These are phyloP conservation scores for Peucedramus taeniatus DNA, from an alignment of 2,113 vertebrate species.

Conservation along the genomic window DNA sequence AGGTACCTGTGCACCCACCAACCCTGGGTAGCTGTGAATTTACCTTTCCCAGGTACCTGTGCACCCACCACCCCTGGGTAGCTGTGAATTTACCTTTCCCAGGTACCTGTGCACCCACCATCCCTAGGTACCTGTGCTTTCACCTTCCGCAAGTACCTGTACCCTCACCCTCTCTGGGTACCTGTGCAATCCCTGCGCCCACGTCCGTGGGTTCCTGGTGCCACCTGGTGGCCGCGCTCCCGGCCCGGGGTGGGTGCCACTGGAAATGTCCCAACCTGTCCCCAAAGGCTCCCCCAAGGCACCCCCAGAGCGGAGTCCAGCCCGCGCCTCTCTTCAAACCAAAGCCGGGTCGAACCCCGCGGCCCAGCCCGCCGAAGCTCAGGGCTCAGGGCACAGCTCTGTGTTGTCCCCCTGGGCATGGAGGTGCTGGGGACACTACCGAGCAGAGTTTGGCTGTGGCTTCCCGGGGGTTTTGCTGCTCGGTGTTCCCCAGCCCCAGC, in stretches of 20 bases:
- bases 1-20: rapidly evolving
- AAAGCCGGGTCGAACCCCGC: neutral
- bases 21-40: no score
- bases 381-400: neutral
- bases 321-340: neutral
- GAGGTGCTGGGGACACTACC: rapidly evolving
- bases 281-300: neutral
- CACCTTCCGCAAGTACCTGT: no score
- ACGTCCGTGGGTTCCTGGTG: neutral
- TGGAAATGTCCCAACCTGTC: neutral
- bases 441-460: rapidly evolving
- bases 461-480: neutral
- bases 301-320: neutral
- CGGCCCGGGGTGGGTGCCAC: neutral
- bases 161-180: no score
- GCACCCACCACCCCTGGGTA: rapidly evolving
- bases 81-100: no score
- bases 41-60: no score
- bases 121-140: neutral
- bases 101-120: rapidly evolving
- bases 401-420: rapidly evolving
- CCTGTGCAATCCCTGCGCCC: neutral
- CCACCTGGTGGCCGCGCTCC: constrained; percentile 1
- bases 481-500: neutral
- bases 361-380: neutral